Evolutionary conservation across 2,797 vertebrate species (phyloP).

Genomic region (Stomatorhinus walkeri): DNA sequence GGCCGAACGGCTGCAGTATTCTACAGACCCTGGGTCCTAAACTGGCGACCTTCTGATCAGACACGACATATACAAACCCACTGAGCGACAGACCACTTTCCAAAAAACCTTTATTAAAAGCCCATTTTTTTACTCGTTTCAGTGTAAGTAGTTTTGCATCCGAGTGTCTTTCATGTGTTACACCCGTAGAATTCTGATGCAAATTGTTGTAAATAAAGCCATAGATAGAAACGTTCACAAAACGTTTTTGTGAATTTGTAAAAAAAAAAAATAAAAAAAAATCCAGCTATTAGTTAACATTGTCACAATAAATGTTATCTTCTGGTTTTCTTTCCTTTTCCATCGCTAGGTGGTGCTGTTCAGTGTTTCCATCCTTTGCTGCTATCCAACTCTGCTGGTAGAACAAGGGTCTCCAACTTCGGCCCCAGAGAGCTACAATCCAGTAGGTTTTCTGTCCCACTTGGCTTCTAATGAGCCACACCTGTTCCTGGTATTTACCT

Average conservation of each 20-base stretch:
- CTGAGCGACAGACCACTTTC: not conserved
- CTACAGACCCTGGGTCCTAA: not conserved
- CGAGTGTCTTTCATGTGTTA: not conserved
- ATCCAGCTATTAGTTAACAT: not conserved
- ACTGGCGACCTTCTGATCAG: not conserved
- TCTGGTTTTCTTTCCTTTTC: not conserved
- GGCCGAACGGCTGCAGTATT: not conserved
- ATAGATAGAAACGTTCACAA: not conserved
- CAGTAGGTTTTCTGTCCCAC: too few species aligned
- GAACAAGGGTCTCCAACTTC: not conserved
- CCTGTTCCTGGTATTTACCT: too few species aligned
- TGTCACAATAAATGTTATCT: not conserved
- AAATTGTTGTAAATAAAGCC: not conserved
- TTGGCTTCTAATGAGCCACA: too few species aligned
- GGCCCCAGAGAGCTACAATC: too few species aligned
- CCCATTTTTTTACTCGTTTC: not conserved
- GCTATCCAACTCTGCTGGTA: not conserved
- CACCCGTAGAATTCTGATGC: not conserved
- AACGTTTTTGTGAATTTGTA: not conserved
- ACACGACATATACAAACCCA: not conserved
- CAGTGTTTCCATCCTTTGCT: not conserved
- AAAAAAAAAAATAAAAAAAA: not conserved
- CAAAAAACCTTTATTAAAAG: not conserved
- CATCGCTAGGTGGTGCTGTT: not conserved
- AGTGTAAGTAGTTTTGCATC: not conserved